A percentile compares a stretch with the other conserved stretches of the same genome.
These are phyloP conservation scores for Dendrocopos noguchii DNA, from an alignment of 2,113 vertebrate genomes.

Conservation along the genomic window DNA sequence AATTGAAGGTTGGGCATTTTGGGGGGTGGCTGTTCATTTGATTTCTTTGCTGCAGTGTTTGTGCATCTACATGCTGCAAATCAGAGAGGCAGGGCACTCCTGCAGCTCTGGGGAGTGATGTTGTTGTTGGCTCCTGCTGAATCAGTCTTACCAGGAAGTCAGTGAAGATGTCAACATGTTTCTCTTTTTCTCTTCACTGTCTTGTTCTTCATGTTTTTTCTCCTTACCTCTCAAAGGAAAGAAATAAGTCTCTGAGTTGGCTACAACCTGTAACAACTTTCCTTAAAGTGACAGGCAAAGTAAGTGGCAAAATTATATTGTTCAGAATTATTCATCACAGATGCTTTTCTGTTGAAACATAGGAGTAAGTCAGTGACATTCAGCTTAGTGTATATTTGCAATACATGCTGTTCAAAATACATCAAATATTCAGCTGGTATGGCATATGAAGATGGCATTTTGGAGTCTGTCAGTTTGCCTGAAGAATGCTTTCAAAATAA, in stretches of 20 bases:
- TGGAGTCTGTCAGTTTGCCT: background rate
- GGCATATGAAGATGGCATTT: background rate
- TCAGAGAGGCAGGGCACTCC: background rate
- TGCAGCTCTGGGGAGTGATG: background rate
- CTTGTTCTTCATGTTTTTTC: background rate
- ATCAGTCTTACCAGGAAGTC: background rate
- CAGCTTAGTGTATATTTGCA: background rate
- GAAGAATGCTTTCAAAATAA: background rate
- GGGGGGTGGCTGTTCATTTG: background rate
- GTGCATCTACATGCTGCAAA: background rate
- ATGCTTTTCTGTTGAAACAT: background rate
- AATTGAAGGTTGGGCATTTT: background rate
- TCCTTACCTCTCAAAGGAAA: background rate
- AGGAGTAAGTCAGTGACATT: background rate
- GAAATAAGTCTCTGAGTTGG: constrained; percentile 28
- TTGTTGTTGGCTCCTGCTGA: constrained; percentile 32
- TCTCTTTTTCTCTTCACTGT: background rate
- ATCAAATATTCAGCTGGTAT: background rate
- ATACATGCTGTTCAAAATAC: background rate
- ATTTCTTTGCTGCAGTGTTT: background rate
- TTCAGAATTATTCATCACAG: background rate
- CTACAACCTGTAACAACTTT: constrained; percentile 20
- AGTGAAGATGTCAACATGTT: background rate
- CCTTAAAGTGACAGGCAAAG: constrained; percentile 12
- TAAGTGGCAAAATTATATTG: constrained; percentile 31